Evolutionary conservation across 2,113 vertebrate species (phyloP).

Genomic region (Nesogale talazaci): DNA sequence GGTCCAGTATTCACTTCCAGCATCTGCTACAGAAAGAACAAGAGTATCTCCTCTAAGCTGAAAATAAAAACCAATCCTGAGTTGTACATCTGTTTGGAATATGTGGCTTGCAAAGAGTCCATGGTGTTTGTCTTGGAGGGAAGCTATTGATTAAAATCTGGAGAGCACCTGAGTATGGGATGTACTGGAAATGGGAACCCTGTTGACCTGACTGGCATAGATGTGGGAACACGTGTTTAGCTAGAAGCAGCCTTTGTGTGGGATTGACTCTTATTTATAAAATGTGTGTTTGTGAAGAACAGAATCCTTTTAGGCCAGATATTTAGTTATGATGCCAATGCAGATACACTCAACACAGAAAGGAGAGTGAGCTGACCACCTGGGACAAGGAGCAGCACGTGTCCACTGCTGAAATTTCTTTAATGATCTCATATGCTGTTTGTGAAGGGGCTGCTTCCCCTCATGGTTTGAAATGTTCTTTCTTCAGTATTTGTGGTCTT

Average conservation of each 20-base stretch:
- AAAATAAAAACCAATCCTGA: constrained; percentile 51
- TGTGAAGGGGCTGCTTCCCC: neutral
- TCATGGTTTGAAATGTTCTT: neutral
- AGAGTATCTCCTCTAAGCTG: constrained; percentile 23
- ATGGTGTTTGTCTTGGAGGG: constrained; percentile 28
- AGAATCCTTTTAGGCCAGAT: neutral
- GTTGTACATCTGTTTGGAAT: constrained; percentile 53
- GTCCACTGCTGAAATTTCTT: neutral
- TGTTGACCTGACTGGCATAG: constrained; percentile 34
- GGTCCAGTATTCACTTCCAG: neutral
- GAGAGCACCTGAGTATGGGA: neutral
- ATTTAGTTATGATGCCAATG: neutral
- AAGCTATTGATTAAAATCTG: constrained; percentile 52
- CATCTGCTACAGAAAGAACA: neutral
- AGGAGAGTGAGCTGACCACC: neutral
- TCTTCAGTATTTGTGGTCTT: neutral
- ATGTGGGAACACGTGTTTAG: neutral
- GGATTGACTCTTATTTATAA: constrained; percentile 41
- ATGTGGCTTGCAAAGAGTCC: constrained; percentile 59
- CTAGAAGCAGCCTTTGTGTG: constrained; percentile 59
- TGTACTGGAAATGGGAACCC: constrained; percentile 64
- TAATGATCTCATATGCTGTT: constrained; percentile 26
- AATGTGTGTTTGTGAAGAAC: neutral
- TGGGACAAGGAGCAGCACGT: neutral
- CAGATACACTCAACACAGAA: neutral